Evolutionary conservation across 2,113 vertebrate species (phyloP).

Genomic region (Pogonocichla stellata): DNA sequence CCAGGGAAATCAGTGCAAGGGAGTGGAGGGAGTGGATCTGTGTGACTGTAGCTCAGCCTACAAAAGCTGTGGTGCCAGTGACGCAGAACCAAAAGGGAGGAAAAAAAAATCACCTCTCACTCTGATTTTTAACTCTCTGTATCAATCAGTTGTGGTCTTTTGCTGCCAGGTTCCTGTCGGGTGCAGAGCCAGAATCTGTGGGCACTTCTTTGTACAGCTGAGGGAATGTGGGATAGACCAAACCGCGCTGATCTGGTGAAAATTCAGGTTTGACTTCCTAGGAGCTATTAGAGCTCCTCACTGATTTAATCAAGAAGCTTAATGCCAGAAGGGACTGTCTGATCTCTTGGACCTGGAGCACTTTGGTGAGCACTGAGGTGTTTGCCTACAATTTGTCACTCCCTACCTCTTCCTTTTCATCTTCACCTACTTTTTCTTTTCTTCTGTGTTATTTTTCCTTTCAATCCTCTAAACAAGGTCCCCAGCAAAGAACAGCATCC

Average conservation of each 20-base stretch:
- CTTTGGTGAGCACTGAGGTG: background rate
- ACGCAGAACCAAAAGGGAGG: background rate
- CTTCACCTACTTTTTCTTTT: rapidly evolving
- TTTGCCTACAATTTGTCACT: background rate
- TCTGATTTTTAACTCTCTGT: background rate
- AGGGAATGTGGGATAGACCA: background rate
- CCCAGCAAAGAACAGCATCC: background rate
- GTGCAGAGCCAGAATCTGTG: background rate
- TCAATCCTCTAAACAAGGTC: background rate
- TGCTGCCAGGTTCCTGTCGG: rapidly evolving
- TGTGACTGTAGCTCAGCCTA: background rate
- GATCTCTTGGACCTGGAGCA: background rate
- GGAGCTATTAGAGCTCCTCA: background rate
- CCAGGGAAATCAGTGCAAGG: background rate
- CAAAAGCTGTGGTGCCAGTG: background rate
- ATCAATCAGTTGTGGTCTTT: background rate
- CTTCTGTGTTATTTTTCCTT: background rate
- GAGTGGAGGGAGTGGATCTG: background rate
- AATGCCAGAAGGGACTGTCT: background rate
- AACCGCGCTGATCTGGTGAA: rapidly evolving
- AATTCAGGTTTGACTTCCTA: background rate
- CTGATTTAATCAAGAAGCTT: background rate
- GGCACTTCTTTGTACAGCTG: background rate
- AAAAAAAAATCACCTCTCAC: background rate
- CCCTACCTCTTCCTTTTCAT: background rate